A percentile compares a stretch with the other conserved stretches of the same genome.
These are phyloP conservation scores for Alfaro cultratus DNA, from an alignment of 2,797 vertebrate species.

Conservation along the genomic window DNA sequence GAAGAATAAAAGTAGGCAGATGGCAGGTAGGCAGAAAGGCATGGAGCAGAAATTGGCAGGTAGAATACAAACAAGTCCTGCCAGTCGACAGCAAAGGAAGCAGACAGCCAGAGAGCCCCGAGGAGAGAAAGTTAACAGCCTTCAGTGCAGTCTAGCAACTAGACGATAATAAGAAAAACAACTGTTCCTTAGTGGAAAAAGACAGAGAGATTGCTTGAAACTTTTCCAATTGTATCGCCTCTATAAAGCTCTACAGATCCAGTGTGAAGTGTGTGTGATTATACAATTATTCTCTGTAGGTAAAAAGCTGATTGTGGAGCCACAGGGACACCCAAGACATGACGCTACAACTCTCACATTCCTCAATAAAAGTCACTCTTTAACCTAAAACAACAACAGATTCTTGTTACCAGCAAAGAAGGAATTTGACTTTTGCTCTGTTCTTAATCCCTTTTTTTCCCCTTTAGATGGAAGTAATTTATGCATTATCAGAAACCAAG, in stretches of 20 bases:
- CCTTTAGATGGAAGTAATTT: background rate
- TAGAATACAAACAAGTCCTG: conserved; percentile 40
- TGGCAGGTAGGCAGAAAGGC: conserved; percentile 56
- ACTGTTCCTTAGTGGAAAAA: conserved; percentile 5
- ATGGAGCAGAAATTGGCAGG: conserved; percentile 49
- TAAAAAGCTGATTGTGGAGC: background rate
- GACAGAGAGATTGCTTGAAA: conserved; percentile 8
- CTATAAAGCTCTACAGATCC: background rate
- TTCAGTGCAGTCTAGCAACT: conserved; percentile 14
- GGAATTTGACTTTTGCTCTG: background rate
- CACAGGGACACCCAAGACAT: background rate
- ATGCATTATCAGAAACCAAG: background rate
- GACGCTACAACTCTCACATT: background rate
- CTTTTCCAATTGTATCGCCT: conserved; percentile 10
- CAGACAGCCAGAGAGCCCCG: conserved; percentile 33
- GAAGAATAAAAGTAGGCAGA: conserved; percentile 50
- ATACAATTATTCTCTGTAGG: conserved; percentile 2
- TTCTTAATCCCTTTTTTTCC: background rate
- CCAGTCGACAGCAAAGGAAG: conserved; percentile 32
- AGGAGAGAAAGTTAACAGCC: conserved; percentile 15
- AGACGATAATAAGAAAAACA: background rate
- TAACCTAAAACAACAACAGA: background rate
- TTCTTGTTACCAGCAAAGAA: background rate
- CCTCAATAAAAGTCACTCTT: background rate
- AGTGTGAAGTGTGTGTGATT: conserved; percentile 7